Percentiles rank a stretch among this genome's conserved stretches.
Evolutionary conservation across 2,113 vertebrate species (phyloP).

Genomic region (Oenanthe oenanthe): DNA sequence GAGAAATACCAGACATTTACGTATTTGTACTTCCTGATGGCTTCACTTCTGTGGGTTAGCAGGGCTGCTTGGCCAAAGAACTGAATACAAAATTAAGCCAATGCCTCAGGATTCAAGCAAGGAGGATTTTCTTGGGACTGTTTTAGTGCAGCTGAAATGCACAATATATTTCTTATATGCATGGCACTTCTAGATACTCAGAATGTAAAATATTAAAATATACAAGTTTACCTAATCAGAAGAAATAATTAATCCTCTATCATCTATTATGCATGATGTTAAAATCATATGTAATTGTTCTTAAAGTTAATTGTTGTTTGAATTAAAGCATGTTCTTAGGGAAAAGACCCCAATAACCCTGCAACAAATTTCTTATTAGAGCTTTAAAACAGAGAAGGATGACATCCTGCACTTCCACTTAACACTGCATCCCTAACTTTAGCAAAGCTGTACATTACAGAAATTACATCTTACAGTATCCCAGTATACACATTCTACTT

Average conservation of each 20-base stretch:
- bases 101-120: background rate
- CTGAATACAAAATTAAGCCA: background rate
- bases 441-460: background rate
- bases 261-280: background rate
- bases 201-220: background rate
- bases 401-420: background rate
- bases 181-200: background rate
- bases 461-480: background rate
- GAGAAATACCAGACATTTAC: conserved; percentile 5
- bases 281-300: background rate
- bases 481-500: background rate
- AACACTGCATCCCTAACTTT: background rate
- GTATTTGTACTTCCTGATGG: background rate
- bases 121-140: background rate
- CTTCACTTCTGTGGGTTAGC: background rate
- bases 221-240: background rate
- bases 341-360: background rate
- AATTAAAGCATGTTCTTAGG: background rate
- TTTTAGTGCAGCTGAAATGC: background rate
- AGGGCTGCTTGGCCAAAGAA: background rate
- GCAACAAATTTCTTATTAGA: background rate
- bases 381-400: background rate
- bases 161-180: background rate
- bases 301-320: background rate
- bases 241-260: background rate